phyloP scores from a whole-genome alignment of 2,888 invertebrate genomes.

The Xylocampa areola region DNA sequence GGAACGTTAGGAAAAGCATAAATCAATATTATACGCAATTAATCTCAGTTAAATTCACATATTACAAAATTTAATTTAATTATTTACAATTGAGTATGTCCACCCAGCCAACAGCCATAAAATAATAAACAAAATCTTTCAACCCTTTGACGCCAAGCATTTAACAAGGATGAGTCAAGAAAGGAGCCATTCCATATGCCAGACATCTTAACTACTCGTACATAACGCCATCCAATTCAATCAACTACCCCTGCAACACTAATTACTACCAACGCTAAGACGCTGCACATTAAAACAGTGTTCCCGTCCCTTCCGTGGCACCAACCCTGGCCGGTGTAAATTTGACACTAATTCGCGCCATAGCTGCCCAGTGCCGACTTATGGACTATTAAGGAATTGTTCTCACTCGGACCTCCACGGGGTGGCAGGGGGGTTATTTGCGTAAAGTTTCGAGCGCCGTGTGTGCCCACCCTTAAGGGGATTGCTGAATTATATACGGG shows the following conservation, averaged over 20 bases:
- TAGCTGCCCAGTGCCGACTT: conserved; percentile 80
- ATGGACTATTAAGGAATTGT: conserved; percentile 88
- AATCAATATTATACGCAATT: no score
- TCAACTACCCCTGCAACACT: conserved; percentile 17
- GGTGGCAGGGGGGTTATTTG: conserved; percentile 70
- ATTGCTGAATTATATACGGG: conserved; percentile 71
- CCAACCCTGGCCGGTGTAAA: conserved; percentile 61
- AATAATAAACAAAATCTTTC: no score
- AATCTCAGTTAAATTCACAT: no score
- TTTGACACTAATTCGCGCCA: conserved; percentile 80
- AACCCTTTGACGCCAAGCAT: no score
- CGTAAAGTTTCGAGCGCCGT: conserved; percentile 79
- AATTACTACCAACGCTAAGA: conserved; percentile 35
- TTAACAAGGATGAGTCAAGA: no score
- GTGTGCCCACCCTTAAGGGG: conserved; percentile 72
- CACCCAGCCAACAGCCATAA: no score
- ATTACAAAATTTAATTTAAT: no score
- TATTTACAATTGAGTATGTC: no score
- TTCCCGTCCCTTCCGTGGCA: conserved; percentile 22
- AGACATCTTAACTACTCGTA: no score
- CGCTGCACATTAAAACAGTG: conserved; percentile 42
- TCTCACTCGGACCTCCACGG: conserved; percentile 72
- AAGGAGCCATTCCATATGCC: no score
- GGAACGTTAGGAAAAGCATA: no score
- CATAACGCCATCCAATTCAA: no score